Percentiles rank a stretch among this genome's conserved stretches.
phyloP scores from a whole-genome alignment of 1,140 invertebrate species.

The Dermatophagoides farinae region DNA sequence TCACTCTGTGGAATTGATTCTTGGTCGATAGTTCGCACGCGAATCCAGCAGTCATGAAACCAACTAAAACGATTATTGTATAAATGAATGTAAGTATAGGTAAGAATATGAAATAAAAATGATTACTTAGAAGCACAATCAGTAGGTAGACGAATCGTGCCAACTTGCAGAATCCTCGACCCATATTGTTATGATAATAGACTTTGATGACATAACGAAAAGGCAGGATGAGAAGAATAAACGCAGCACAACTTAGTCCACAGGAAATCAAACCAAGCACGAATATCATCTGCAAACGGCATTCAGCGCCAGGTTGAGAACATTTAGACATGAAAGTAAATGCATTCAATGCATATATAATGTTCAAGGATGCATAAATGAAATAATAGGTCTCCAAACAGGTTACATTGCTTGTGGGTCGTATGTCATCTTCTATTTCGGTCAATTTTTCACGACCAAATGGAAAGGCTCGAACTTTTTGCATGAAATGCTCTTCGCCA shows the following conservation, averaged over 20 bases:
- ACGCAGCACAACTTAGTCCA: not conserved
- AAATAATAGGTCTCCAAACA: not conserved
- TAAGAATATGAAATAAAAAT: no score
- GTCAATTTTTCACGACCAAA: not conserved
- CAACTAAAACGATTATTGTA: no score
- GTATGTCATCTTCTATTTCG: not conserved
- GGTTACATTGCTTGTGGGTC: conserved; percentile 1
- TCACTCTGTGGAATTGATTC: no score
- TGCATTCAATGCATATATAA: not conserved
- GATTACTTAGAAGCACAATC: no score
- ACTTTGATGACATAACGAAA: not conserved
- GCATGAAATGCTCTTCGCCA: not conserved
- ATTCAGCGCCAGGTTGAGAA: not conserved
- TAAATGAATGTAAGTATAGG: no score
- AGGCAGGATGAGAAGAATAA: not conserved
- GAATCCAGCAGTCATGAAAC: no score
- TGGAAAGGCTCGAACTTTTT: not conserved
- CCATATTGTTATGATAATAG: not conserved
- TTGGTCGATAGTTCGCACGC: no score
- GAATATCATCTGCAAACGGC: not conserved
- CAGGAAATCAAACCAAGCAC: not conserved
- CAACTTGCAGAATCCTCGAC: not conserved
- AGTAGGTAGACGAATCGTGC: no score
- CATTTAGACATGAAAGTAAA: not conserved
- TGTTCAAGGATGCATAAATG: not conserved